A percentile compares a stretch with the other conserved stretches of the same genome.
Conservation (phyloP, 2,888 invertebrate genomes). For the Hydroisotoma schaefferi region DNA sequence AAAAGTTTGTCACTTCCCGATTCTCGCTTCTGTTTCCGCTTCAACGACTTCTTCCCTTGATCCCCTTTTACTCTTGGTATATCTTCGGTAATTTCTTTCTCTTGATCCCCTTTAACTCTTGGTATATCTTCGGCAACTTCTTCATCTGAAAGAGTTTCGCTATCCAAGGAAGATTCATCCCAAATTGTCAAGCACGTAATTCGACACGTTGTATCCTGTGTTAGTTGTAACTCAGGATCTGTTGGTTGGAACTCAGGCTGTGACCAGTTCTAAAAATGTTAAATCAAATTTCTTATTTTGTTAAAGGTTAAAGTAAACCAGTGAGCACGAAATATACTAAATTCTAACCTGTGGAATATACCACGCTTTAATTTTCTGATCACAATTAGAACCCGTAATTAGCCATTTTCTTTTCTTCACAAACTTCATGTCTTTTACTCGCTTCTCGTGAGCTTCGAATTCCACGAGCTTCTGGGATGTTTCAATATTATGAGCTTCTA, state of each 20-base stretch:
- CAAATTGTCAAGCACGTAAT: conserved; percentile 66
- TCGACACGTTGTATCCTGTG: conserved; percentile 68
- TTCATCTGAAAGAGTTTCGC: conserved; percentile 3
- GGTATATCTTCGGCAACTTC: conserved; percentile 13
- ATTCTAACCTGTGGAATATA: conserved; percentile 51
- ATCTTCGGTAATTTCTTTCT: conserved; percentile 13
- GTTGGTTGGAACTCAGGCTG: conserved; percentile 31
- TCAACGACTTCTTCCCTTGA: not conserved
- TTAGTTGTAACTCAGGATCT: no score
- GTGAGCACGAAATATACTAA: not conserved
- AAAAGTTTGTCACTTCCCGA: no score
- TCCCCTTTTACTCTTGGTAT: conserved; percentile 14
- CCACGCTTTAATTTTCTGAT: conserved; percentile 76
- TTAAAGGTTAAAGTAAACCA: not conserved
- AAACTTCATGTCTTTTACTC: conserved; percentile 46
- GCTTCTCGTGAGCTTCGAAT: conserved; percentile 46
- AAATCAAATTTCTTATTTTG: not conserved
- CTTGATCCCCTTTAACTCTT: conserved; percentile 18
- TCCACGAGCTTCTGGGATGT: conserved; percentile 34
- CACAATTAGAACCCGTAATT: conserved; percentile 65
- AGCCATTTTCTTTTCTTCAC: conserved; percentile 44
- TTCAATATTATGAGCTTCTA: conserved; percentile 52
- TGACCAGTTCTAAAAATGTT: not conserved
- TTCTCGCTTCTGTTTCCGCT: no score
- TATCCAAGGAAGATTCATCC: conserved; percentile 6